Conservation (phyloP, 1,140 invertebrate genomes). For the Pseudomyrmex sp. region DNA sequence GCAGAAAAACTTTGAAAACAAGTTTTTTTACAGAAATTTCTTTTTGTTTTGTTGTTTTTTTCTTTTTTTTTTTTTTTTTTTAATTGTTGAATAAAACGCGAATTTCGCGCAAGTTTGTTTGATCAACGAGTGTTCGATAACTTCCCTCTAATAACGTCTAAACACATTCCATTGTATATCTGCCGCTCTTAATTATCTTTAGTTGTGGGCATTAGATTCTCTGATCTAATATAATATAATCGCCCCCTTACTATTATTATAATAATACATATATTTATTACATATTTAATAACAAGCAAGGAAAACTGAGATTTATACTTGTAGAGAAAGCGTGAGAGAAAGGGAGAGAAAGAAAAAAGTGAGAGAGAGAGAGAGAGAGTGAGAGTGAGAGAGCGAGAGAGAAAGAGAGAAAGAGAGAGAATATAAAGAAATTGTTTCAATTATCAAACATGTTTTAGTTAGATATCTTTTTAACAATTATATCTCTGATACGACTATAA, state of each 20-base stretch:
- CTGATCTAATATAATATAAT: conserved; percentile 61
- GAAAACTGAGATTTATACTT: conserved; percentile 27
- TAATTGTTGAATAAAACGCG: conserved; percentile 13
- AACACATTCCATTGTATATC: conserved; percentile 62
- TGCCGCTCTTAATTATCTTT: conserved; percentile 70
- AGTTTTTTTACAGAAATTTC: background rate
- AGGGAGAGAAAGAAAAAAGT: too few relatives aligned
- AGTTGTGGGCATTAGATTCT: conserved; percentile 70
- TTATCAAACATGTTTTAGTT: conserved; percentile 16
- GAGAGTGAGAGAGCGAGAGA: too few relatives aligned
- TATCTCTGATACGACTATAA: conserved; percentile 30
- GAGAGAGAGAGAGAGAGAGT: too few relatives aligned
- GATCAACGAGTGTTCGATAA: conserved; percentile 9
- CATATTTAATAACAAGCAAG: conserved; percentile 57
- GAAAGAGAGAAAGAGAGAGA: too few relatives aligned
- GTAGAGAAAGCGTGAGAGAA: background rate
- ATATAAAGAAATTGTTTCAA: background rate
- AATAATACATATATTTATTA: conserved; percentile 67
- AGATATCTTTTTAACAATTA: conserved; percentile 24
- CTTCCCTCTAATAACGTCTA: conserved; percentile 18
- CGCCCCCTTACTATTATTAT: conserved; percentile 46
- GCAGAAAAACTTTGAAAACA: conserved; percentile 4
- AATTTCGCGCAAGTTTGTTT: conserved; percentile 26
- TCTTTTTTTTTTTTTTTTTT: conserved; percentile 4
- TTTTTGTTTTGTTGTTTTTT: background rate